Base-by-base conservation (phyloP, 2,113 vertebrate genomes). In the Choloepus hoffmanni region DNA sequence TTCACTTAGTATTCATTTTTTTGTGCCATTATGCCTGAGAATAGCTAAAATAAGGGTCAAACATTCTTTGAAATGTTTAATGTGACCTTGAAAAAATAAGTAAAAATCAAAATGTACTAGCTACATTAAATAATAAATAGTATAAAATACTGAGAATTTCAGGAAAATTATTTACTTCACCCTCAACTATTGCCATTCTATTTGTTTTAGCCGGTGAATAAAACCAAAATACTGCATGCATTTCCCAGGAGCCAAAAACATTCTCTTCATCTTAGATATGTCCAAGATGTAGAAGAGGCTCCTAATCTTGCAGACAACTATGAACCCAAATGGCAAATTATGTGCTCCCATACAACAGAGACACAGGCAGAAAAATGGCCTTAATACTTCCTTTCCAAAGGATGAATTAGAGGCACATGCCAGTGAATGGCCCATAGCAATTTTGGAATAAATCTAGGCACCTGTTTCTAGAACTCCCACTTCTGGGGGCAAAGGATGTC, bases 401-500 rank as follows among this genome's bases (percentile, higher is more conserved):
- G 15, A 58, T 40, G 16, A 33, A 30, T 43, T 19, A 21, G 45
- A 86, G 26, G 8, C n/a, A 30, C 14, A 36, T 14, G 23, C 3
- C 5, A 60, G 40, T 28, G 11, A 50, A 30, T 81, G 48, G 55
- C 12, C 30, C 30, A 30, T 7, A 60, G 70, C 30, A 89, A 16
- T 74, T 85, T 23, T n/a, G 43, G 53, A 58, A 58, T 72, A 23
- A 33, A 58, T 16, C 3, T 33, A 36, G 26, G 33, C 53, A 23
- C 23, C 72, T 60, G 5, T 36, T 74, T 78, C 48, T 10, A 53
- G 36, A 67, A 60, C 13, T 85, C 30, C 3, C 8, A 33, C 3
- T n/a, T 72, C 24, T 13, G 4, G 0, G 7, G 28, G 7, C 3
- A 68, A 24, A 5, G 10, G 16, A 43, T 1, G 3, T 15, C n/a